Conservation (phyloP, 2,113 vertebrate genomes). For the Carassius gibelio region DNA sequence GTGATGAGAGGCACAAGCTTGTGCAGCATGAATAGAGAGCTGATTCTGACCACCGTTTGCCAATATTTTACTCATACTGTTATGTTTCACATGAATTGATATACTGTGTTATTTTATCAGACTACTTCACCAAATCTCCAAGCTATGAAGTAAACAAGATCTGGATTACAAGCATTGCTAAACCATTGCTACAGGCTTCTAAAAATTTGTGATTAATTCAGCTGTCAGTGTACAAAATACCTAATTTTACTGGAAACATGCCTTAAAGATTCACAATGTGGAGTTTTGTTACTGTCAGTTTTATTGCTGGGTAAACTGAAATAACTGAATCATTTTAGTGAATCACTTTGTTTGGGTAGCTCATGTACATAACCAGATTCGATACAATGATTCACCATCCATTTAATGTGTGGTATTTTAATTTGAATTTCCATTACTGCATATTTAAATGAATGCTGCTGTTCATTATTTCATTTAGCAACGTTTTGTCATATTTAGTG, state of each 20-base stretch:
- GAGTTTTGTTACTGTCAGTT: neutral
- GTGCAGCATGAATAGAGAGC: conserved; percentile 42
- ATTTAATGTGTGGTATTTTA: neutral
- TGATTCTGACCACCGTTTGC: conserved; percentile 36
- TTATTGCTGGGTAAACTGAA: neutral
- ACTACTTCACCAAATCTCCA: neutral
- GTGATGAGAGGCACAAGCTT: conserved; percentile 46
- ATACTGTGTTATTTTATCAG: neutral
- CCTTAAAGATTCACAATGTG: neutral
- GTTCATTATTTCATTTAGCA: neutral
- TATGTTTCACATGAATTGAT: neutral
- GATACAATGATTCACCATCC: neutral
- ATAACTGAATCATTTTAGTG: neutral
- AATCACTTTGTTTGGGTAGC: neutral
- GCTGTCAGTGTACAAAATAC: neutral
- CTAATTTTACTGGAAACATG: neutral
- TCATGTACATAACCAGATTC: neutral
- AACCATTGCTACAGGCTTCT: neutral
- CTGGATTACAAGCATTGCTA: neutral
- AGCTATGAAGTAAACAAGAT: neutral
- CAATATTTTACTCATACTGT: conserved; percentile 24
- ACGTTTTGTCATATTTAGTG: neutral
- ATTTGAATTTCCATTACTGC: neutral
- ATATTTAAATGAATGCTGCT: neutral
- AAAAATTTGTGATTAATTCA: neutral